Evolutionary conservation across 2,888 invertebrate species (phyloP).

Genomic region (Sclerodermus sp.): DNA sequence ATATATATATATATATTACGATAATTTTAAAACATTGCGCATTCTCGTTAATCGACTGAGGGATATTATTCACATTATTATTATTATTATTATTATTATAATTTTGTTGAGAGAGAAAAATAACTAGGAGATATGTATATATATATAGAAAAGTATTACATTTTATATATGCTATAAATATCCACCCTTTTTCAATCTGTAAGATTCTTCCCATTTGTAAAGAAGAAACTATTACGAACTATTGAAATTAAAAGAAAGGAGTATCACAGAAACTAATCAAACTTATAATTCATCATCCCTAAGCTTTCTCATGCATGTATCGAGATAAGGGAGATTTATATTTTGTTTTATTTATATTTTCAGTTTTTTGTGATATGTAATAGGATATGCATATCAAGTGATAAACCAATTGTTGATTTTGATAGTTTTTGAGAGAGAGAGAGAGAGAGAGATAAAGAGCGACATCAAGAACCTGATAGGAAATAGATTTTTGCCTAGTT

Average conservation of each 20-base stretch:
- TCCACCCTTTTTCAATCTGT: slow-evolving; percentile 3
- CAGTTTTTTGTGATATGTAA: no score
- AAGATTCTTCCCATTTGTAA: slow-evolving; percentile 1
- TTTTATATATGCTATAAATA: slow-evolving; percentile 8
- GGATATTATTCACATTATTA: slow-evolving; percentile 33
- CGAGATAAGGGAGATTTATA: neutral
- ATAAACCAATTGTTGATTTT: no score
- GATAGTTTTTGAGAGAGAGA: no score
- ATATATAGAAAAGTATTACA: slow-evolving; percentile 5
- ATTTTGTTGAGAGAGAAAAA: slow-evolving; percentile 42
- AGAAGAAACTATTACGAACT: neutral
- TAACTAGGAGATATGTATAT: slow-evolving; percentile 14
- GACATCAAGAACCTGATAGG: no score
- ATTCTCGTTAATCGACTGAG: slow-evolving; percentile 38
- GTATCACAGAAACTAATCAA: neutral
- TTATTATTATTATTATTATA: no score
- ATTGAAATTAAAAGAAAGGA: no score
- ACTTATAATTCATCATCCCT: neutral
- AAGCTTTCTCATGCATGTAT: neutral
- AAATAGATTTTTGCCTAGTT: no score
- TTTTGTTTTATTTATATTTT: neutral
- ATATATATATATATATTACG: no score
- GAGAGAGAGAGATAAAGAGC: no score
- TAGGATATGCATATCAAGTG: no score
- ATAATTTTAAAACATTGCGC: slow-evolving; percentile 35